phyloP scores from a whole-genome alignment of 2,797 vertebrate genomes.

The Amblyraja radiata region DNA sequence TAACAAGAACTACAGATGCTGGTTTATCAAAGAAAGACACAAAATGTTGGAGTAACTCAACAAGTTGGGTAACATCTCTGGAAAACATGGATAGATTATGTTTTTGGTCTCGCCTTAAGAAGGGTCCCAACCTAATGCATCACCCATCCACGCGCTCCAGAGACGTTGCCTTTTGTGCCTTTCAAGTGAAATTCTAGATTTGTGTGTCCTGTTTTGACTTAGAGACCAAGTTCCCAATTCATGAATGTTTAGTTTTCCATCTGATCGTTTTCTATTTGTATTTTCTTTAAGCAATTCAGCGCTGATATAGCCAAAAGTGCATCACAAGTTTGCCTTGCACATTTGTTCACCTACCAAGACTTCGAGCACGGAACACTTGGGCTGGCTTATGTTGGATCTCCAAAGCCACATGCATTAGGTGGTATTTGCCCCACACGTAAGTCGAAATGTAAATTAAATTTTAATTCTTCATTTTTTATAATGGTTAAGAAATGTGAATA shows the following conservation, averaged over 20 bases:
- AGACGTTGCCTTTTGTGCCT: no score
- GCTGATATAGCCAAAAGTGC: constrained; percentile 85
- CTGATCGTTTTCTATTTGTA: background rate
- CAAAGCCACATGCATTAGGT: constrained; percentile 78
- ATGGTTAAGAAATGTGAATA: background rate
- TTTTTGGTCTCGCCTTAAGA: no score
- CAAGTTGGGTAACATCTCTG: no score
- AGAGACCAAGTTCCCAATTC: background rate
- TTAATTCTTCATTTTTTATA: background rate
- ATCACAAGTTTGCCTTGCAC: constrained; percentile 84
- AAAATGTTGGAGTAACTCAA: no score
- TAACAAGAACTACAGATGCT: no score
- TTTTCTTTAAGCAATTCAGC: constrained; percentile 76
- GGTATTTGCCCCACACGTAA: constrained; percentile 90
- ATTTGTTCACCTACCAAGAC: constrained; percentile 97
- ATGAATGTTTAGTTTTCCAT: background rate
- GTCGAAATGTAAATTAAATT: constrained; percentile 41
- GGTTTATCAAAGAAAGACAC: no score
- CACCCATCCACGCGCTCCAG: no score
- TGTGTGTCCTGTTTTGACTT: background rate
- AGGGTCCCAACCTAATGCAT: no score
- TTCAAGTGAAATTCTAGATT: background rate
- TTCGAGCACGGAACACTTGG: constrained; percentile 94
- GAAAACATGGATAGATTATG: no score
- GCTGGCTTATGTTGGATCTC: constrained; percentile 88